Percentiles rank a stretch among this genome's conserved stretches.
These are phyloP conservation scores for Dasyornis broadbenti DNA, from an alignment of 2,113 vertebrate genomes.

Conservation along the genomic window DNA sequence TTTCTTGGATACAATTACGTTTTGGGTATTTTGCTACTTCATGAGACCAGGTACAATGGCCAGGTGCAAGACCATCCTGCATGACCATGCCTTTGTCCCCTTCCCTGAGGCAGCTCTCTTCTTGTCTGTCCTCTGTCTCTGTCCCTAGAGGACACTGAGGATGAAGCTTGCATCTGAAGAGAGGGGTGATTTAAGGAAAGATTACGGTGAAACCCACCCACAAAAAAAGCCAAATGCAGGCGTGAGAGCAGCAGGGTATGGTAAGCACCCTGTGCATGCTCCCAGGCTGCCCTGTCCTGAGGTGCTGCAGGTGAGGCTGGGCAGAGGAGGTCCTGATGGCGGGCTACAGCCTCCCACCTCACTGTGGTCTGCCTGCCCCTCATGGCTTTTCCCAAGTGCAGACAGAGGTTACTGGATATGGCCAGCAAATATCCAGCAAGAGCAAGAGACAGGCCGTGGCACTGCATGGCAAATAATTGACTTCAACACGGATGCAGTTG, in stretches of 20 bases:
- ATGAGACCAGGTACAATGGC: neutral
- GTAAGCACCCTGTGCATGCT: neutral
- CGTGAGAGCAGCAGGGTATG: accelerated
- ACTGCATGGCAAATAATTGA: neutral
- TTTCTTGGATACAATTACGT: neutral
- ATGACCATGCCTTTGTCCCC: neutral
- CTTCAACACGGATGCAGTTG: accelerated
- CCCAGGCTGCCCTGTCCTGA: neutral
- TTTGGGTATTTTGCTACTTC: neutral
- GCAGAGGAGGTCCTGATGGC: neutral
- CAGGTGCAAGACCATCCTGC: neutral
- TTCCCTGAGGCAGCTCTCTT: neutral
- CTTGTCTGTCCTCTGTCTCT: neutral
- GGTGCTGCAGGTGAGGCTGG: accelerated
- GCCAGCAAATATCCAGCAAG: neutral
- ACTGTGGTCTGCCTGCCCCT: neutral
- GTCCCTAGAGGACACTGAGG: neutral
- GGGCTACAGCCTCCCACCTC: neutral
- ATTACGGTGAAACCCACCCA: neutral
- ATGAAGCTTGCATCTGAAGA: neutral
- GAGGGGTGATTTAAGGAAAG: neutral
- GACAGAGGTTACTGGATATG: neutral
- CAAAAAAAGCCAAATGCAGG: neutral
- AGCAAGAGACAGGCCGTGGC: neutral
- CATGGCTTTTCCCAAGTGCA: accelerated